Evolutionary conservation across 2,113 vertebrate genomes (phyloP).

Genomic region (Entelurus aequoreus): DNA sequence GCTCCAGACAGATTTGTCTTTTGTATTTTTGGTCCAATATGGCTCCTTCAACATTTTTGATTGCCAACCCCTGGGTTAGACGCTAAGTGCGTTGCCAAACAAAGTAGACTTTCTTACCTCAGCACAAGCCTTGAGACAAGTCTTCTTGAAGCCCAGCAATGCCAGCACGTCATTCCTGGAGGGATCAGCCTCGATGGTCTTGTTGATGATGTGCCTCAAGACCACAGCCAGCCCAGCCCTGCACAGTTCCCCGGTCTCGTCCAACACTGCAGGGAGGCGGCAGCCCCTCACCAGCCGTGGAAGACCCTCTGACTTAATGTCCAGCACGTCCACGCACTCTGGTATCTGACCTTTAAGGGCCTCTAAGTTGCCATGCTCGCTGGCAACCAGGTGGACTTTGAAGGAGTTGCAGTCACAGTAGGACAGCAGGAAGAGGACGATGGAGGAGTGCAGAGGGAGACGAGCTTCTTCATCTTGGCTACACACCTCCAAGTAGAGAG

Average conservation of each 20-base stretch:
- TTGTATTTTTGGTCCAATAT: too few relatives aligned
- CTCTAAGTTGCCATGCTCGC: constrained; percentile 27
- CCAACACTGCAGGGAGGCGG: constrained; percentile 79
- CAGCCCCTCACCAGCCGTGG: constrained; percentile 81
- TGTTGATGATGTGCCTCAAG: constrained; percentile 83
- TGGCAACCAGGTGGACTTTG: constrained; percentile 75
- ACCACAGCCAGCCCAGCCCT: constrained; percentile 92
- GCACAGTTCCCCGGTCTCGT: constrained; percentile 76
- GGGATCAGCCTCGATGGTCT: constrained; percentile 70
- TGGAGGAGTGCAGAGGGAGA: constrained; percentile 85
- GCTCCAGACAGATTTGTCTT: too few relatives aligned
- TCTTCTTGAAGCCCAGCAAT: constrained; percentile 95
- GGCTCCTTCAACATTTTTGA: too few relatives aligned
- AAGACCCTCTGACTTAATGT: constrained; percentile 66
- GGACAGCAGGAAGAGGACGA: constrained; percentile 85
- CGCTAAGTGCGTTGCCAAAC: too few relatives aligned
- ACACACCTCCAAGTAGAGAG: constrained; percentile 79
- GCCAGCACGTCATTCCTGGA: constrained; percentile 77
- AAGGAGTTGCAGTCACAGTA: constrained; percentile 88
- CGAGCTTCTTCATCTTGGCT: constrained; percentile 58
- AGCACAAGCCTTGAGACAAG: constrained; percentile 95
- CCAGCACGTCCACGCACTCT: constrained; percentile 53
- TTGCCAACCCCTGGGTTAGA: too few relatives aligned
- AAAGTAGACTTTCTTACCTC: constrained; percentile 75
- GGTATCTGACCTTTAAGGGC: constrained; percentile 48